Evolutionary conservation across 92 coral and sea anemone genomes (phyloP).

Genomic region (Porites divaricata): DNA sequence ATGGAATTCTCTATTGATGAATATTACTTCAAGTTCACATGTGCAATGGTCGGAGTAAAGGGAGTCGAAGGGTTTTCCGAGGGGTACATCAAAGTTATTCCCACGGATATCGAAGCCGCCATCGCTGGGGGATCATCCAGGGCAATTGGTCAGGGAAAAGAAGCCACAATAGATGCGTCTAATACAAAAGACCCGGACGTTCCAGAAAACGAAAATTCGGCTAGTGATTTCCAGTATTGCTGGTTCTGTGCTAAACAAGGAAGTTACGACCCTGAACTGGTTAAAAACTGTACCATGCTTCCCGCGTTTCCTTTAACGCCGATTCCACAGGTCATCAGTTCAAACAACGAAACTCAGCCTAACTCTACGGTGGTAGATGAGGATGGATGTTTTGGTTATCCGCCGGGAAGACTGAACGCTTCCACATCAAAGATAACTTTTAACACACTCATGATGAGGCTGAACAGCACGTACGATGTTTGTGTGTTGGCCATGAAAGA

Average conservation of each 20-base stretch:
- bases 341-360: constrained; percentile 27
- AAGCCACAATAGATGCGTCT: constrained; percentile 50
- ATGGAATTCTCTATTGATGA: constrained; percentile 68
- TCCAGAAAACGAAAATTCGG: constrained; percentile 14
- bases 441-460: constrained; percentile 52
- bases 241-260: constrained; percentile 75
- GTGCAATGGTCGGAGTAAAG: constrained; percentile 72
- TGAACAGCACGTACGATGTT: constrained; percentile 50
- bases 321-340: neutral
- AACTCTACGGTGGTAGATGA: constrained; percentile 8
- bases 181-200: constrained; percentile 78
- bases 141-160: constrained; percentile 75
- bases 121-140: constrained; percentile 73
- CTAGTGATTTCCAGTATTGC: constrained; percentile 40
- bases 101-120: constrained; percentile 62
- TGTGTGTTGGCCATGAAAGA: constrained; percentile 55
- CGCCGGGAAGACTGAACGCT: constrained; percentile 69
- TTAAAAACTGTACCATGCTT: constrained; percentile 43
- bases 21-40: constrained; percentile 41
- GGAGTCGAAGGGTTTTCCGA: constrained; percentile 53
- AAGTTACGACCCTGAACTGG: constrained; percentile 1
- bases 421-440: constrained; percentile 21
- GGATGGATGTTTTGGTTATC: constrained; percentile 75
- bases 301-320: constrained; percentile 48
- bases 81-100: constrained; percentile 62